These are phyloP conservation scores for Odontomachus brunneus DNA, from an alignment of 1,140 invertebrate species.

Conservation along the genomic window DNA sequence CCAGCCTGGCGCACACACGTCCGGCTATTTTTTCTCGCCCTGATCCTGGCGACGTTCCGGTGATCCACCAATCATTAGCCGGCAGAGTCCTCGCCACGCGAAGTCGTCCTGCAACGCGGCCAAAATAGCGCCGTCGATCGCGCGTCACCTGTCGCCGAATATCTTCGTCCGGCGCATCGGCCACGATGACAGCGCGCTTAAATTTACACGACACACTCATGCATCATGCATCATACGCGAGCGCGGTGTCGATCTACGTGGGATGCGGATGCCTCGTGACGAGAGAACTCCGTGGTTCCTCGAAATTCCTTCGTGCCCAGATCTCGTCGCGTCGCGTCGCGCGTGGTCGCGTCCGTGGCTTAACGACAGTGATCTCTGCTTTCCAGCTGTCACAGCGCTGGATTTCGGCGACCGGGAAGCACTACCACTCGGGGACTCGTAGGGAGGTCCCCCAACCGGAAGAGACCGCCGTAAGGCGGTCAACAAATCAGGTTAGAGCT, in stretches of 20 bases:
- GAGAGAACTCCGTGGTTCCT: slow-evolving; percentile 39
- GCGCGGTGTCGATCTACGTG: slow-evolving; percentile 37
- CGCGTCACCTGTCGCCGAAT: background rate
- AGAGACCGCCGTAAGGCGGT: slow-evolving; percentile 80
- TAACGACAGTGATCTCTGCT: slow-evolving; percentile 68
- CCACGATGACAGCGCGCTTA: slow-evolving; percentile 46
- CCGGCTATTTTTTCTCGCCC: slow-evolving; percentile 6
- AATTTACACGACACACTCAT: slow-evolving; percentile 61
- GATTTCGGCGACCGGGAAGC: slow-evolving; percentile 75
- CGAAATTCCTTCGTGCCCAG: slow-evolving; percentile 43
- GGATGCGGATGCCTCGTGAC: slow-evolving; percentile 13
- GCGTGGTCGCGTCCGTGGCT: slow-evolving; percentile 10
- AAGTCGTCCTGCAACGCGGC: slow-evolving; percentile 30
- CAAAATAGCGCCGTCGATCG: slow-evolving; percentile 7
- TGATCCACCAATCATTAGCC: slow-evolving; percentile 16
- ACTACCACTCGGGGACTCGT: slow-evolving; percentile 77
- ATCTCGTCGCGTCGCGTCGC: slow-evolving; percentile 33
- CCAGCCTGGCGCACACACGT: background rate
- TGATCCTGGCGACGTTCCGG: slow-evolving; percentile 24
- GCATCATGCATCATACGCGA: slow-evolving; percentile 29
- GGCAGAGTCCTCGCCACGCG: background rate
- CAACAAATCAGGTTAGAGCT: slow-evolving; percentile 73
- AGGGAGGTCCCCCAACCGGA: slow-evolving; percentile 78
- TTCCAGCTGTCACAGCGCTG: slow-evolving; percentile 82
- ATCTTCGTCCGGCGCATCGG: background rate